Evolutionary conservation across 2,888 invertebrate genomes (phyloP).

Genomic region (Hermaeophaga mercurialis): DNA sequence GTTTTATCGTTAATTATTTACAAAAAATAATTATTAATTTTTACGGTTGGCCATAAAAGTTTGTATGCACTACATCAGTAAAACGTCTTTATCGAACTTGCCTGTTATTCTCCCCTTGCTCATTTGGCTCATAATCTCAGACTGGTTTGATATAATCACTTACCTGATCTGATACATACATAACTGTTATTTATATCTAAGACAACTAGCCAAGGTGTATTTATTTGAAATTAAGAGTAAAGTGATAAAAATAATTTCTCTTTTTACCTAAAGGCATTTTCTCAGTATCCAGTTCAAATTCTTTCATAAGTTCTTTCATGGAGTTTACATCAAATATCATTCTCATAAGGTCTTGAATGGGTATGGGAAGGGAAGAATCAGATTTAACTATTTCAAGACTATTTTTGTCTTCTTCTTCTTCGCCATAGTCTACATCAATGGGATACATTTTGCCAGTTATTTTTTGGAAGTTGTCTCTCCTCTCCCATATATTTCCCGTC

Average conservation of each 20-base stretch:
- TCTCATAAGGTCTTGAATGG: conserved; percentile 82
- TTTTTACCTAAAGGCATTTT: conserved; percentile 92
- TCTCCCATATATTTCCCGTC: conserved; percentile 80
- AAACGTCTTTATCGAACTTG: too few relatives aligned
- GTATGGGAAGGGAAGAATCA: conserved; percentile 71
- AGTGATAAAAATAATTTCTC: neutral
- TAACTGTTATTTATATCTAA: too few relatives aligned
- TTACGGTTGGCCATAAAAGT: too few relatives aligned
- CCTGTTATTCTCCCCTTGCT: too few relatives aligned
- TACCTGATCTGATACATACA: too few relatives aligned
- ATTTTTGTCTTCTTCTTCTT: conserved; percentile 51
- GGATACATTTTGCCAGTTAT: conserved; percentile 78
- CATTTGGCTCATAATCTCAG: too few relatives aligned
- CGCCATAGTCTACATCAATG: conserved; percentile 85
- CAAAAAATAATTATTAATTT: too few relatives aligned
- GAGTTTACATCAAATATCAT: conserved; percentile 88
- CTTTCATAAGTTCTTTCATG: conserved; percentile 92
- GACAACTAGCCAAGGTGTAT: neutral
- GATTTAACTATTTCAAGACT: conserved; percentile 59
- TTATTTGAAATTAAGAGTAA: neutral
- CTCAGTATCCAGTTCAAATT: conserved; percentile 94
- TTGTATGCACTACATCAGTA: too few relatives aligned
- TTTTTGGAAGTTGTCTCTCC: conserved; percentile 66
- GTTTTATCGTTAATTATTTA: too few relatives aligned
- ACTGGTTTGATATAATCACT: too few relatives aligned